Base-by-base conservation (phyloP, 2,888 invertebrate genomes). In the Coelogynopora nodosa region DNA sequence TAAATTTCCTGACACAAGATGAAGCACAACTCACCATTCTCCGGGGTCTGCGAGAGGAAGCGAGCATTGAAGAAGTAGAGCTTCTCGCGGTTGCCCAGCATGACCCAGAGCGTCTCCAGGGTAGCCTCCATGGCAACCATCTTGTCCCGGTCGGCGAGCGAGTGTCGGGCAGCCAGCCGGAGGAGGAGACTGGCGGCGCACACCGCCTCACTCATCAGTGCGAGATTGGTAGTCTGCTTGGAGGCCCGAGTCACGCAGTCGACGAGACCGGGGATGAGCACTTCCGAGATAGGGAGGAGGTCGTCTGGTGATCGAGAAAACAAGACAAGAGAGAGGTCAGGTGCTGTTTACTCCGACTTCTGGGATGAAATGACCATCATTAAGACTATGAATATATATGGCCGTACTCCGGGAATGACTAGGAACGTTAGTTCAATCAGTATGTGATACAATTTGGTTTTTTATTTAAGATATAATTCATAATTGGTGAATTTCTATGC, bases 11-110 rank as follows among this genome's bases (percentile, higher is more conserved):
- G n/a, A n/a, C n/a, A n/a, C n/a, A n/a, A n/a, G n/a, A n/a, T n/a
- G n/a, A n/a, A n/a, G n/a, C n/a, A n/a, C n/a, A n/a, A n/a, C n/a
- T n/a, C n/a, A 49, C 49, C 93, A 89, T 96, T 95, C 88, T 95
- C 94, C 18, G 94, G 92, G 74, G 95, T 94, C 10, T 94, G 93
- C 18, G 94, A 90, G 67, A 97, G 93, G 91, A 95, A 95, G 90
- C 96, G 95, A 89, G 97, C 96, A 85, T 95, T 95, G 82, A 96
- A 93, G 91, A 97, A 95, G 87, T 95, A 93, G 90, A 95, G 95
- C 90, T 95, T 95, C 87, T 95, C 94, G 90, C 94, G 93, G 91
- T 95, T 95, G 67, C 94, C 90, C n/a, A 95, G 92, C 82, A 94
- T 93, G 67, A 93, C 94, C 95, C 96, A 95, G 89, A 95, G 92